Evolutionary conservation across 1,140 invertebrate genomes (phyloP).

Genomic region (Samia ricini): DNA sequence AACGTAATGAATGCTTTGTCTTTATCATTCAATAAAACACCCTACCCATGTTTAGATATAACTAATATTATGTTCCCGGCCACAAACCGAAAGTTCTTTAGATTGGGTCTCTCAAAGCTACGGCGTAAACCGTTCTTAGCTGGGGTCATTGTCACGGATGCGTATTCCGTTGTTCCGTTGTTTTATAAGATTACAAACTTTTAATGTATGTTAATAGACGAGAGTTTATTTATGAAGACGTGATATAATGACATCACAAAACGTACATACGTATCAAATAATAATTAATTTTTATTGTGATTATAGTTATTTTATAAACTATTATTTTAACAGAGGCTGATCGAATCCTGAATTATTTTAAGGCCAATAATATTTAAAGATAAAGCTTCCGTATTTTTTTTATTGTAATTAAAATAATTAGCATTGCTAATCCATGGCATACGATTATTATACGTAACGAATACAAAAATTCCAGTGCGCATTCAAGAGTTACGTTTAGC

Average conservation of each 20-base stretch:
- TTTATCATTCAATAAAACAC: background rate
- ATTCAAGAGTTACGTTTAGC: background rate
- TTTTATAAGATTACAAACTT: background rate
- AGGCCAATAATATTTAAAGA: no score
- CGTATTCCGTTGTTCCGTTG: no score
- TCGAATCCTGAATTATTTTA: no score
- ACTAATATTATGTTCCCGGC: constrained; percentile 1
- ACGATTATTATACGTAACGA: background rate
- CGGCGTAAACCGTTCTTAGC: constrained; percentile 17
- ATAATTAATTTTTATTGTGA: no score
- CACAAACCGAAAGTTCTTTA: constrained; percentile 7
- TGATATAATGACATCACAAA: no score
- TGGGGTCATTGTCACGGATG: constrained; percentile 27
- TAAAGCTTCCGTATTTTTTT: no score
- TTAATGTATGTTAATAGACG: background rate
- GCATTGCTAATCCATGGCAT: no score
- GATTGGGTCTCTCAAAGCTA: constrained; percentile 3
- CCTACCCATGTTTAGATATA: background rate
- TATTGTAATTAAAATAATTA: no score
- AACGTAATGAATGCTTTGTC: no score
- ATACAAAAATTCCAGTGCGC: background rate
- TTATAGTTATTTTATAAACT: no score
- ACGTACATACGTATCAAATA: no score
- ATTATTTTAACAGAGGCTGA: no score
- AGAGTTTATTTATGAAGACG: background rate